Percentiles rank a stretch among this genome's conserved stretches.
Evolutionary conservation across 2,888 invertebrate species (phyloP).

Genomic region (Drosophila emarginata): DNA sequence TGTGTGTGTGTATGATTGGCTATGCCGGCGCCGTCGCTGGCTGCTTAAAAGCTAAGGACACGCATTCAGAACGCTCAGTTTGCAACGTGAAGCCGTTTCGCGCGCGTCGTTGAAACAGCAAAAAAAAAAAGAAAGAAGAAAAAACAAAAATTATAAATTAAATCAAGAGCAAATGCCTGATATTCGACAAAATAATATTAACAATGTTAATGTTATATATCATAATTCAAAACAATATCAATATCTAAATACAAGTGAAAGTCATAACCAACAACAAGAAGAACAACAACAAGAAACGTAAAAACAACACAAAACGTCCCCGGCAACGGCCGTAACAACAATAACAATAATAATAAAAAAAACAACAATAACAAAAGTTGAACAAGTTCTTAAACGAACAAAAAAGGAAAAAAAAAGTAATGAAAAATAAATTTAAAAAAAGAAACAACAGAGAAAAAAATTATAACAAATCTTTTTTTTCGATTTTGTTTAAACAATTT

Average conservation of each 20-base stretch:
- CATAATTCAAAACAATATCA: neutral
- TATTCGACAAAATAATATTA: neutral
- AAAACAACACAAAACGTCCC: conserved; percentile 10
- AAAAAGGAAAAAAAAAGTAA: conserved; percentile 31
- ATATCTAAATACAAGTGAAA: conserved; percentile 20
- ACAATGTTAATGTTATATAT: neutral
- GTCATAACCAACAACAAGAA: conserved; percentile 26
- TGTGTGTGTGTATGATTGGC: neutral
- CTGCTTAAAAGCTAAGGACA: conserved; percentile 82
- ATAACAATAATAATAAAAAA: conserved; percentile 5
- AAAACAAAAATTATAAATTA: neutral
- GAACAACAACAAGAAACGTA: too few relatives aligned
- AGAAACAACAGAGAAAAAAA: conserved; percentile 10
- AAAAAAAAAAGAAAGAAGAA: conserved; percentile 12
- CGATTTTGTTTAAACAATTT: conserved; percentile 13
- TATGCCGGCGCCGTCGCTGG: conserved; percentile 41
- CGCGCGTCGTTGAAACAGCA: conserved; percentile 60
- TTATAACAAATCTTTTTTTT: conserved; percentile 4
- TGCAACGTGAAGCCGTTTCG: conserved; percentile 64
- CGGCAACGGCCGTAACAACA: conserved; percentile 17
- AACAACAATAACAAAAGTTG: conserved; percentile 18
- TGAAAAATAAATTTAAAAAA: conserved; percentile 24
- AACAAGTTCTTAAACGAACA: conserved; percentile 16
- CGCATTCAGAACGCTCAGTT: conserved; percentile 75
- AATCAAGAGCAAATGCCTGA: neutral